Percentiles rank a stretch among this genome's conserved stretches.
Evolutionary conservation across 2,797 vertebrate species (phyloP).

Genomic region (Leptoclinus maculatus): DNA sequence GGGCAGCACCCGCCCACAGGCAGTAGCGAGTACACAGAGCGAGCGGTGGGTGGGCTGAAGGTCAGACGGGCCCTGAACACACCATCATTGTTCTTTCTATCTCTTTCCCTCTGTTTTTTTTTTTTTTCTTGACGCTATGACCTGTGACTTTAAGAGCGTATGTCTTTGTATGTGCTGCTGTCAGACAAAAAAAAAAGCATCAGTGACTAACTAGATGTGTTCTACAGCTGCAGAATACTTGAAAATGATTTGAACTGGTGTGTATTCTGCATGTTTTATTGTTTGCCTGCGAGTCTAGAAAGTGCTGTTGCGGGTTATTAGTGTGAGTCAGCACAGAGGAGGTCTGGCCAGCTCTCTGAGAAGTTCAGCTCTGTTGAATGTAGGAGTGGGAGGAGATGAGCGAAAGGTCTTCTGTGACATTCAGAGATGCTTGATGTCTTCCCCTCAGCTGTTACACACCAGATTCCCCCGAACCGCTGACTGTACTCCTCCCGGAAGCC

Average conservation of each 20-base stretch:
- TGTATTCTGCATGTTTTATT: constrained; percentile 27
- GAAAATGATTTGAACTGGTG: constrained; percentile 20
- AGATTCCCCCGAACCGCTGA: constrained; percentile 60
- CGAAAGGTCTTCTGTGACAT: constrained; percentile 56
- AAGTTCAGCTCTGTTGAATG: constrained; percentile 54
- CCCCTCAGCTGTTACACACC: constrained; percentile 54
- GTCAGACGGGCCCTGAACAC: constrained; percentile 64
- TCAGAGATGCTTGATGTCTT: constrained; percentile 58
- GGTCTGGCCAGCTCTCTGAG: constrained; percentile 39
- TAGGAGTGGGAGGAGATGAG: constrained; percentile 65
- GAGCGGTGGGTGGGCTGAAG: constrained; percentile 71
- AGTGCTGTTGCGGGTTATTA: constrained; percentile 45
- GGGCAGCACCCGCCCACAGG: constrained; percentile 59
- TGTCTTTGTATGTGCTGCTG: constrained; percentile 1
- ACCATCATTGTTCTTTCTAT: constrained; percentile 49
- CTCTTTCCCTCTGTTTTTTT: neutral
- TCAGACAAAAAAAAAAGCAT: neutral
- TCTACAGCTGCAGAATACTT: constrained; percentile 1
- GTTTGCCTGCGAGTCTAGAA: constrained; percentile 17
- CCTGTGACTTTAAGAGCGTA: constrained; percentile 25
- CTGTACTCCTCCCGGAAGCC: constrained; percentile 33
- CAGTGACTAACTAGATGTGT: neutral
- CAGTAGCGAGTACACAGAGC: constrained; percentile 45
- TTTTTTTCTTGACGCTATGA: neutral
- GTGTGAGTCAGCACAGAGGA: constrained; percentile 66